Conservation (phyloP, 1,140 invertebrate species). For the Drosophila lowei region DNA sequence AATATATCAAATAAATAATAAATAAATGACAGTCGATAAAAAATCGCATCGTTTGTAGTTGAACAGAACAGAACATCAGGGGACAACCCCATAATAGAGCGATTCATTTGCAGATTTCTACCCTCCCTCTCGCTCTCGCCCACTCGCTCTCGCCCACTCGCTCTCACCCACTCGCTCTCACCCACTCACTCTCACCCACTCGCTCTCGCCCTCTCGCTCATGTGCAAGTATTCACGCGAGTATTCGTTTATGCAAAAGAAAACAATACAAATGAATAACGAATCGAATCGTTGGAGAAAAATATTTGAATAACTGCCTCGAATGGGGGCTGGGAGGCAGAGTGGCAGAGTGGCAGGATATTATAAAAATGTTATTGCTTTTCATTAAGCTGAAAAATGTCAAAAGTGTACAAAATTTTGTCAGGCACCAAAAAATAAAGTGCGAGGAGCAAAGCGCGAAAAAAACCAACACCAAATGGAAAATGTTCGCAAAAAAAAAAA, state of each 20-base stretch:
- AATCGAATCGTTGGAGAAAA: conserved; percentile 57
- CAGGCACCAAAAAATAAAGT: background rate
- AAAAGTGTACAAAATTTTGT: conserved; percentile 25
- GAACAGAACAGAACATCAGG: conserved; percentile 30
- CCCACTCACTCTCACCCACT: no score
- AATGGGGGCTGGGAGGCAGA: background rate
- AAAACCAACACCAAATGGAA: no score
- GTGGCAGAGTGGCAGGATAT: conserved; percentile 19
- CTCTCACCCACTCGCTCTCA: background rate
- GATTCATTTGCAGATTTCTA: conserved; percentile 66
- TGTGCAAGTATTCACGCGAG: conserved; percentile 29
- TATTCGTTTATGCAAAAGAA: conserved; percentile 19
- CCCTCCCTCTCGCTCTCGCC: background rate
- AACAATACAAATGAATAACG: conserved; percentile 32
- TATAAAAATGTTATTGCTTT: conserved; percentile 71
- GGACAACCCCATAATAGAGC: conserved; percentile 59
- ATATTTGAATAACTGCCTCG: conserved; percentile 55
- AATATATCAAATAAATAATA: conserved; percentile 71
- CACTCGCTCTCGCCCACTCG: background rate
- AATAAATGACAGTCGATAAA: conserved; percentile 67
- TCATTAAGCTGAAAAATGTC: conserved; percentile 50
- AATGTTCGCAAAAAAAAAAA: background rate
- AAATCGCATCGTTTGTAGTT: conserved; percentile 55
- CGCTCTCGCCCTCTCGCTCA: background rate
- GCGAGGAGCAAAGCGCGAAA: background rate